Base-by-base conservation (phyloP, 2,113 vertebrate genomes). In the Casuarius casuarius region DNA sequence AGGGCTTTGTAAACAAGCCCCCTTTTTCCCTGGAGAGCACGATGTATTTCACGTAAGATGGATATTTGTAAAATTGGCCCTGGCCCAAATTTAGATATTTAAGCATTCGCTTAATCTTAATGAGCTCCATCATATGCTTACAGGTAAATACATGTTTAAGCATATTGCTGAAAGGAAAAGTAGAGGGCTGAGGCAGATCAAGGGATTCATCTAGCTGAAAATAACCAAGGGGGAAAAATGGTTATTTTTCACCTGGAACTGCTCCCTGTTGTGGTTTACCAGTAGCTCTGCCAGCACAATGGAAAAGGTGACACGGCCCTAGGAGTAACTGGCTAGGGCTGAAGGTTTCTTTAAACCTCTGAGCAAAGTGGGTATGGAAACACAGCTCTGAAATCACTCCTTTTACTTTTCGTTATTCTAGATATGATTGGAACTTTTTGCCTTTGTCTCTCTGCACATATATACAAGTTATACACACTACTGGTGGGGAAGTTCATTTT, bases 111-210 rank as follows among this genome's bases (percentile, higher is more conserved):
- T 95, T 90, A 85, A 88, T 61, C 84, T 77, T 92, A 70, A 83
- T 46, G 35, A 91, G 54, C 4, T 87, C 29, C 67, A 28, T 72
- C 87, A 91, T 73, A 35, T 79, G 48, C 90, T 94, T 84, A 76
- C 74, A 94, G 77, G 87, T 95, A 92, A 85, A 87, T 51, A 35
- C 75, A 0, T 67, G 84, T 90, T 92, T 91, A 83, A 94, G 83
- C 84, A 87, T 25, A 65, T 33, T 59, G 17, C 46, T 95, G 49
- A 44, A 89, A 23, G 12, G 58, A 88, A 49, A n/a, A 65, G 63
- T 72, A 48, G 19, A 44, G 68, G 20, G 13, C 13, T 28, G 20
- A 80, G 58, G 40, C 29, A 70, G 40, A 90, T 73, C 62, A 68
- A 72, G 20, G 11, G 44, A 16, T 10, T 94, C 26, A 22, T 79